These are phyloP conservation scores for Limnephilus marmoratus DNA, from an alignment of 2,888 invertebrate species.

Conservation along the genomic window DNA sequence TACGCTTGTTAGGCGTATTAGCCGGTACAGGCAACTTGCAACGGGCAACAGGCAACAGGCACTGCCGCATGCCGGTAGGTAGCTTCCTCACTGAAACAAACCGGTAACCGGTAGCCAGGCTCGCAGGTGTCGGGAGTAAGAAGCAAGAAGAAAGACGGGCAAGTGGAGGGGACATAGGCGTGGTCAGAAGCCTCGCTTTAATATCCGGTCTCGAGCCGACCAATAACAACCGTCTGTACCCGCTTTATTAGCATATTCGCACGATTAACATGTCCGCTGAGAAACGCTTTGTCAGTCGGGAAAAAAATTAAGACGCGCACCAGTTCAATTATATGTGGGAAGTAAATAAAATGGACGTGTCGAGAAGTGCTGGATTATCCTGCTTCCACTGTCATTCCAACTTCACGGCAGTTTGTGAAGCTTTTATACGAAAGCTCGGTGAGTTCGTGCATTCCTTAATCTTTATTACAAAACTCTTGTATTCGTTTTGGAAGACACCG, in stretches of 20 bases:
- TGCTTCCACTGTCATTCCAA: neutral
- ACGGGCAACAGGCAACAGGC: neutral
- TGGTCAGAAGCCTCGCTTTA: constrained; percentile 59
- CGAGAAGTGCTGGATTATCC: neutral
- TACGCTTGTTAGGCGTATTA: neutral
- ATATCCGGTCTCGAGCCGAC: constrained; percentile 57
- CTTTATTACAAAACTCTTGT: neutral
- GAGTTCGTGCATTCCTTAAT: neutral
- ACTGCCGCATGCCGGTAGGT: neutral
- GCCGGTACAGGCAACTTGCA: neutral
- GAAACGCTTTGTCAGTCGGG: constrained; percentile 52
- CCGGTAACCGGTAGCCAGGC: constrained; percentile 50
- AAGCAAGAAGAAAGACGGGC: neutral
- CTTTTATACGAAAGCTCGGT: neutral
- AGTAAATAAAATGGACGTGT: constrained; percentile 19
- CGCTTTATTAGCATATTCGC: constrained; percentile 58
- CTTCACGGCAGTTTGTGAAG: neutral
- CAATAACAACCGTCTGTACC: constrained; percentile 54
- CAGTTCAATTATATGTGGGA: constrained; percentile 33
- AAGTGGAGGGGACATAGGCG: constrained; percentile 52
- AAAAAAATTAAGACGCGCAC: constrained; percentile 43
- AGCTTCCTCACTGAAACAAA: neutral
- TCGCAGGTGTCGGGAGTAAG: constrained; percentile 10
- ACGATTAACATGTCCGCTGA: constrained; percentile 56
- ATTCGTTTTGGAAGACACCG: neutral